These are phyloP conservation scores for Xenopus petersii DNA, from an alignment of 2,797 vertebrate species.

Conservation along the genomic window DNA sequence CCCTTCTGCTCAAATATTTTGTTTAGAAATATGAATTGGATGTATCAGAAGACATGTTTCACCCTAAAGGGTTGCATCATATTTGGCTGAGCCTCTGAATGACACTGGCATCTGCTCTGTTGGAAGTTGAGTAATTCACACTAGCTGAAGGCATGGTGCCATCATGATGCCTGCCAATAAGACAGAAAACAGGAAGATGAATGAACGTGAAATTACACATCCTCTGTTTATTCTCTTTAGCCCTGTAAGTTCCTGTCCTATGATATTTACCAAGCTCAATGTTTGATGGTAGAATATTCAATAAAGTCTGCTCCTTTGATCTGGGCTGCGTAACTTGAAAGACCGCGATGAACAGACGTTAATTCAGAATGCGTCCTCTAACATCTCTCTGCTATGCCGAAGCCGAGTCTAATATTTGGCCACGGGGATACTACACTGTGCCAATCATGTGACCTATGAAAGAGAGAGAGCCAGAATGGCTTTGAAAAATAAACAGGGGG, in stretches of 20 bases:
- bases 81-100: conserved; percentile 40
- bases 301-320: neutral
- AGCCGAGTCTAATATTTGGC: neutral
- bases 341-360: neutral
- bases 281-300: conserved; percentile 1
- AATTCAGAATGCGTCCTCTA: neutral
- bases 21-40: conserved; percentile 32
- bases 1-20: conserved; percentile 22
- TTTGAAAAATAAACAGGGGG: neutral
- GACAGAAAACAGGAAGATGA: conserved; percentile 33
- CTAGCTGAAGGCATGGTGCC: conserved; percentile 35
- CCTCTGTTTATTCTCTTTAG: conserved; percentile 10
- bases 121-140: conserved; percentile 41
- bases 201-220: conserved; percentile 20
- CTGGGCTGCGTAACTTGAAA: neutral
- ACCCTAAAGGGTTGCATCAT: conserved; percentile 35
- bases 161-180: conserved; percentile 27
- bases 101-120: conserved; percentile 45
- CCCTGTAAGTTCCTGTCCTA: neutral
- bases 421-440: neutral
- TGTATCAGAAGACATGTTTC: conserved; percentile 25
- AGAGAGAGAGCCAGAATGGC: neutral
- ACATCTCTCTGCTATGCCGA: neutral
- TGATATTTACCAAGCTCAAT: conserved; percentile 4
- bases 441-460: neutral